Base-by-base conservation (phyloP, 2,797 vertebrate genomes). In the Ctenopoma kingsleyae region DNA sequence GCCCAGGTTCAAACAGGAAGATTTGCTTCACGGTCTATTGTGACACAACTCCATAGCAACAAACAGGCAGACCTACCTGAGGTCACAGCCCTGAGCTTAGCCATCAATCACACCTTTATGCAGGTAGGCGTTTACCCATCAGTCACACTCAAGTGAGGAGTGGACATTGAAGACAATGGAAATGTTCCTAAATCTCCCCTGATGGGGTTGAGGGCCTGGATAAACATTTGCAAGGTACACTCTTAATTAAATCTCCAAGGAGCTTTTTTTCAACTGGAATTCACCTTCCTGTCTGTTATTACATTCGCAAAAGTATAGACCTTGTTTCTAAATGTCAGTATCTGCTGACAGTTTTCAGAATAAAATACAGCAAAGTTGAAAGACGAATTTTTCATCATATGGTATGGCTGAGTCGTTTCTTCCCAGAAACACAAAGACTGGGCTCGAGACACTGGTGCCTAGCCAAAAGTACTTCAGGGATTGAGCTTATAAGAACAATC, bases 51-150 rank as follows among this genome's bases (percentile, higher is more conserved):
- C 71, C 68, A 53, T 44, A 25, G 72, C 66, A 76, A 88, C 80
- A 43, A 67, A 64, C 56, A 53, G 57, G 56, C 66, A 77, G 73
- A 76, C 58, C 62, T 55, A 83, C 88, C 85, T 74, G 56, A 76
- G 82, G 90, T 74, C 81, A 73, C 64, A 85, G 76, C 48, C 77
- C 83, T 70, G 63, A 82, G 82, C 68, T 75, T 59, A 89, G 74
- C 79, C 84, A 90, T 93, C 89, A 91, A 87, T 91, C 90, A 91
- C 88, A 91, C 83, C 82, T 91, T 83, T 71, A 86, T 86, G 80
- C 87, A 92, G 86, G 89, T 89, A 86, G 85, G 81, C 75, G 53
- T 92, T 92, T 87, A 89, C 86, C 84, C 86, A 92, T 94, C 91
- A 88, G 82, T 93, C 92, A 92, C 88, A 90, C 78, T 88, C 71